These are phyloP conservation scores for Dipodomys ordii DNA, from an alignment of 2,113 vertebrate species.

Conservation along the genomic window DNA sequence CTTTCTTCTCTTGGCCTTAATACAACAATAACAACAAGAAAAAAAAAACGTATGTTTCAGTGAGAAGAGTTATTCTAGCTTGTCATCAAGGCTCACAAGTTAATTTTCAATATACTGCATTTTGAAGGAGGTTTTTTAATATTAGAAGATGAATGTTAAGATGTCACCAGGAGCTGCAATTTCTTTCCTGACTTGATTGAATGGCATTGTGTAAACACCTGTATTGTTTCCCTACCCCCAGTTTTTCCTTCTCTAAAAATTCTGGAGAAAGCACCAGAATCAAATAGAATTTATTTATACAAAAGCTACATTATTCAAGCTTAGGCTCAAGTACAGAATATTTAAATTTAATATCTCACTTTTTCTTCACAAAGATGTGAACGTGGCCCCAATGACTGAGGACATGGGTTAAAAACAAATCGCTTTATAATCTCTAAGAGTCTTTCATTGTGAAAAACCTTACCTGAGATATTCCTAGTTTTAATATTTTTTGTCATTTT, in stretches of 20 bases:
- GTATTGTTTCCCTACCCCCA: background rate
- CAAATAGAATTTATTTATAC: background rate
- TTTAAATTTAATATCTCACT: conserved; percentile 14
- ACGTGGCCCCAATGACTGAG: background rate
- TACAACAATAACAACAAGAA: background rate
- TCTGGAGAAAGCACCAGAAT: conserved; percentile 16
- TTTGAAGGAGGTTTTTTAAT: conserved; percentile 25
- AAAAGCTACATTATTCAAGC: background rate
- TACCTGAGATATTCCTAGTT: background rate
- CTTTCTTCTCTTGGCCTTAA: background rate
- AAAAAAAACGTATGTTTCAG: background rate
- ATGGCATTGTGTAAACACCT: conserved; percentile 21
- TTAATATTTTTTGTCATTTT: background rate
- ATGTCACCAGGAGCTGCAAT: background rate
- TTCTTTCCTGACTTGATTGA: background rate
- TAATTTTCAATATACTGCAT: background rate
- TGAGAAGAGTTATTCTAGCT: background rate
- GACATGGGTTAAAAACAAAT: background rate
- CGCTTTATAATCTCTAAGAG: conserved; percentile 7
- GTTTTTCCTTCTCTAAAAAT: background rate
- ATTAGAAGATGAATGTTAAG: background rate
- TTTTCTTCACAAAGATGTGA: background rate
- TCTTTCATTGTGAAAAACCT: background rate
- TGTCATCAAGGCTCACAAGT: background rate
- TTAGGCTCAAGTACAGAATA: conserved; percentile 10